Conservation (phyloP, 92 coral and sea anemone genomes). For the Diadumene lineata region DNA sequence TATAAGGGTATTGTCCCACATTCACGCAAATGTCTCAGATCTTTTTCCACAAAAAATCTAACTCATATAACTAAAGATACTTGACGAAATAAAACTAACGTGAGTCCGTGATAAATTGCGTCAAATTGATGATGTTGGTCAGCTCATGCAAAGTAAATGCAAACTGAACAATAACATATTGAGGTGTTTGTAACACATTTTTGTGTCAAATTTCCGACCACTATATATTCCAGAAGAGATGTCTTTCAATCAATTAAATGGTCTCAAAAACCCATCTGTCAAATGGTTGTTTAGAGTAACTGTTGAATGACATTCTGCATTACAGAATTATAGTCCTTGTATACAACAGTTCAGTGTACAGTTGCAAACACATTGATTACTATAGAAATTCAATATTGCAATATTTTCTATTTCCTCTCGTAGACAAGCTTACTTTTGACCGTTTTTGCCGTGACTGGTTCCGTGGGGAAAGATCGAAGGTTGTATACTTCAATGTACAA, state of each 20-base stretch:
- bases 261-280: conserved; percentile 12
- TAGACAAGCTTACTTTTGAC: too few relatives aligned
- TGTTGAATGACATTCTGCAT: conserved; percentile 12
- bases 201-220: conserved; percentile 13
- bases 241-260: conserved; percentile 10
- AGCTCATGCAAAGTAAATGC: not conserved
- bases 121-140: not conserved
- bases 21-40: conserved; percentile 21
- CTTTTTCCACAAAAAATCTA: too few relatives aligned
- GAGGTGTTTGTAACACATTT: not conserved
- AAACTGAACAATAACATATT: not conserved
- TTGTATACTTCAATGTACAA: conserved; percentile 58
- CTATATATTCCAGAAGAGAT: not conserved
- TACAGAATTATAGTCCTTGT: not conserved
- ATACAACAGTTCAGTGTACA: not conserved
- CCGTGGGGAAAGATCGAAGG: too few relatives aligned
- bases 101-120: not conserved
- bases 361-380: not conserved
- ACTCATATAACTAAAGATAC: not conserved
- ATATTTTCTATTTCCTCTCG: too few relatives aligned
- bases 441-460: too few relatives aligned
- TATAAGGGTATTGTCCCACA: not conserved
- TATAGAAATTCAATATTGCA: too few relatives aligned
- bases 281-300: conserved; percentile 25
- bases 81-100: not conserved